Percentiles rank a stretch among this genome's conserved stretches.
Conservation (phyloP, 2,797 vertebrate genomes). For the Lerista edwardsae region DNA sequence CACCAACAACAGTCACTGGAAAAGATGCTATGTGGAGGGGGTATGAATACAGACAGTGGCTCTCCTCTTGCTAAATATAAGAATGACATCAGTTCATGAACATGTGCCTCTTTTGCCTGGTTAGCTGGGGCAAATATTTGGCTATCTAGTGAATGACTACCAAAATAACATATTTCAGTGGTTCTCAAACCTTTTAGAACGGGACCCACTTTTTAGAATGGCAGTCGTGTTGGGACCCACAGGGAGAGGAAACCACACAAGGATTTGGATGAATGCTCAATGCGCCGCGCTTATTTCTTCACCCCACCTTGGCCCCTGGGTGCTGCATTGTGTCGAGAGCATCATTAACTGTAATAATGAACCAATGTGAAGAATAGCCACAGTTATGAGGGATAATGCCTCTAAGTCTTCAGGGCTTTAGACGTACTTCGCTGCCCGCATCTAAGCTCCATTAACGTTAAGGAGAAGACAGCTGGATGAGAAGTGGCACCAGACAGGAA, state of each 20-base stretch:
- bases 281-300: not conserved
- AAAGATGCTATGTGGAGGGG: no score
- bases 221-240: no score
- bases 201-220: no score
- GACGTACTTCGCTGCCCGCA: slow-evolving; percentile 17
- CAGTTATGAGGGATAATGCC: not conserved
- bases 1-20: no score
- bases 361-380: slow-evolving; percentile 8
- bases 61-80: no score
- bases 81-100: no score
- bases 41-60: no score
- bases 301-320: not conserved
- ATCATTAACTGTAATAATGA: slow-evolving; percentile 23
- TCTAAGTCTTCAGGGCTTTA: slow-evolving; percentile 9
- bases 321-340: not conserved
- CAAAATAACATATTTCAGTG: not conserved
- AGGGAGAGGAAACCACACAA: not conserved
- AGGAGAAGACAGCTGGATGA: not conserved
- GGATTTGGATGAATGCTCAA: not conserved
- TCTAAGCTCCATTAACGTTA: slow-evolving; percentile 19
- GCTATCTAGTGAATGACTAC: not conserved
- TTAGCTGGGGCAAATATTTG: no score
- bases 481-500: not conserved
- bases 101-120: no score
- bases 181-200: no score